A percentile compares a stretch with the other conserved stretches of the same genome.
phyloP scores from a whole-genome alignment of 2,888 invertebrate species.

The Theretra japonica region DNA sequence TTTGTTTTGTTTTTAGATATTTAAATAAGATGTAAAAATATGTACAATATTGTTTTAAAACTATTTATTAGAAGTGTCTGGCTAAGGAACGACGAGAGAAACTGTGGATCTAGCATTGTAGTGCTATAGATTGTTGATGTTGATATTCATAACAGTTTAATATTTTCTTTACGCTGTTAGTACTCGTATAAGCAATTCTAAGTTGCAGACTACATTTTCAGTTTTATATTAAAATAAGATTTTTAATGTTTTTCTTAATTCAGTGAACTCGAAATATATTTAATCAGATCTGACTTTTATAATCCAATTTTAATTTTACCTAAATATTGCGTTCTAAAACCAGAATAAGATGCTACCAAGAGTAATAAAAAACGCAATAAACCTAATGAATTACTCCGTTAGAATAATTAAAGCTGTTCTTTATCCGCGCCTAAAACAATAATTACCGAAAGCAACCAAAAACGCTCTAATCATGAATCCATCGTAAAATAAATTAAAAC shows the following conservation, averaged over 20 bases:
- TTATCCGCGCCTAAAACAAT: background rate
- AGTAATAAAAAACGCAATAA: background rate
- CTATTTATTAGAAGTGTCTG: too few species aligned
- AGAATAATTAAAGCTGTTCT: background rate
- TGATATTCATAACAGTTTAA: too few species aligned
- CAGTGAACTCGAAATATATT: background rate
- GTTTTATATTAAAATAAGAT: background rate
- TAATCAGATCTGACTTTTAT: background rate
- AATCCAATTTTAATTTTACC: background rate
- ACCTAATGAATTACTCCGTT: background rate
- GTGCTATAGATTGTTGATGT: too few species aligned
- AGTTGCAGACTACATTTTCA: too few species aligned
- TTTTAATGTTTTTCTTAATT: background rate
- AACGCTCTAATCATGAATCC: background rate
- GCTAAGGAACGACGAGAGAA: too few species aligned
- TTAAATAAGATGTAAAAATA: too few species aligned
- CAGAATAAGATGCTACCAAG: background rate
- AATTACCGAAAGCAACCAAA: background rate
- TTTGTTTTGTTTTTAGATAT: background rate
- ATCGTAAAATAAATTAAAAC: constrained; percentile 2
- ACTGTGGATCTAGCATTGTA: too few species aligned
- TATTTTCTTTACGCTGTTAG: too few species aligned
- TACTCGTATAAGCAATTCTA: too few species aligned
- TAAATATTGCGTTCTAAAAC: background rate
- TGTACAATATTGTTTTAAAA: background rate